These are phyloP conservation scores for Asbolus verrucosus DNA, from an alignment of 1,140 invertebrate species.

Conservation along the genomic window DNA sequence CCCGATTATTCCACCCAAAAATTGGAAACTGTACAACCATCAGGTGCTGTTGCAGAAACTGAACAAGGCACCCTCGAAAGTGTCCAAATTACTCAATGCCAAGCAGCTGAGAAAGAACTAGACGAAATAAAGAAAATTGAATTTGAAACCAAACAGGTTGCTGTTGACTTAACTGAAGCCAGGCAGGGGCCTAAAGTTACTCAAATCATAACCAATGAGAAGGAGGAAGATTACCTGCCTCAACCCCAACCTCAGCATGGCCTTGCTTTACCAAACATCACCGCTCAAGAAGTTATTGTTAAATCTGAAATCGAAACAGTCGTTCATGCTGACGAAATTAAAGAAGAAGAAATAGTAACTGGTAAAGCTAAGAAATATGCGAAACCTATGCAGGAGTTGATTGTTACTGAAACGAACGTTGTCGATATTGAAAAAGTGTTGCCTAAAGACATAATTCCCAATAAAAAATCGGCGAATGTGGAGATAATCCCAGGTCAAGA, in stretches of 20 bases:
- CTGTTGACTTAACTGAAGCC: constrained; percentile 67
- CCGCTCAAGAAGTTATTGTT: constrained; percentile 67
- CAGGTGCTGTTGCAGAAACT: constrained; percentile 65
- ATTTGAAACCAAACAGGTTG: constrained; percentile 68
- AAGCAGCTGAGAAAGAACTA: constrained; percentile 71
- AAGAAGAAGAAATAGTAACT: constrained; percentile 61
- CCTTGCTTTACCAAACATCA: constrained; percentile 65
- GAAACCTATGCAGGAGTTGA: constrained; percentile 68
- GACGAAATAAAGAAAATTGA: constrained; percentile 64
- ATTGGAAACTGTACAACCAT: constrained; percentile 61
- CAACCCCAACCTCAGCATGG: constrained; percentile 63
- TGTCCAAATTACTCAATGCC: constrained; percentile 67
- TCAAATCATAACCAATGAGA: constrained; percentile 69
- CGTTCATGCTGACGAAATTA: constrained; percentile 65
- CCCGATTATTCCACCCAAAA: constrained; percentile 67
- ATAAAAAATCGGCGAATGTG: constrained; percentile 62
- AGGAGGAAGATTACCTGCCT: constrained; percentile 66
- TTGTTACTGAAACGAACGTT: constrained; percentile 69
- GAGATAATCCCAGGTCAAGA: constrained; percentile 66
- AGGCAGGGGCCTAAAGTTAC: constrained; percentile 66
- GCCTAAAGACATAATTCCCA: constrained; percentile 62
- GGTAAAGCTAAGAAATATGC: constrained; percentile 68
- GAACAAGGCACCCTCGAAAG: constrained; percentile 67
- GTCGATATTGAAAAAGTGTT: constrained; percentile 68
- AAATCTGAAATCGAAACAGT: constrained; percentile 68